A percentile compares a stretch with the other conserved stretches of the same genome.
phyloP scores from a whole-genome alignment of 2,888 invertebrate species.

The Sesia apiformis region DNA sequence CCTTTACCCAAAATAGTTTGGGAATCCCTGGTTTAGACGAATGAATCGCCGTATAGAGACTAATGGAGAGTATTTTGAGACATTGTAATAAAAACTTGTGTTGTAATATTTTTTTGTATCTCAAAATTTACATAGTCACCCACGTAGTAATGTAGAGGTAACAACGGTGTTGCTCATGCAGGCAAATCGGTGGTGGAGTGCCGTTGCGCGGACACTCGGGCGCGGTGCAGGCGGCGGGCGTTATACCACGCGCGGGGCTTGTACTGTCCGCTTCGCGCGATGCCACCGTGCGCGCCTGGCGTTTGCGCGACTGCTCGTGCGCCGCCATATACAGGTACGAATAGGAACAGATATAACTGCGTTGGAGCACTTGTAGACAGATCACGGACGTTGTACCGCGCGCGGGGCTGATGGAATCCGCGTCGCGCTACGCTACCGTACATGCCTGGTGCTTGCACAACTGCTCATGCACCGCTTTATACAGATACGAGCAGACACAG shows the following conservation, averaged over 20 bases:
- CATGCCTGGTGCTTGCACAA: constrained; percentile 83
- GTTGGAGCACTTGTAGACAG: too few relatives aligned
- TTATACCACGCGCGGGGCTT: constrained; percentile 74
- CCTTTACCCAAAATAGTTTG: too few relatives aligned
- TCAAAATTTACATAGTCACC: too few relatives aligned
- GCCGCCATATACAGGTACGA: constrained; percentile 79
- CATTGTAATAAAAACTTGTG: too few relatives aligned
- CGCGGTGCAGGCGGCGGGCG: constrained; percentile 80
- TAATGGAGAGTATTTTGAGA: too few relatives aligned
- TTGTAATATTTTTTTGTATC: too few relatives aligned
- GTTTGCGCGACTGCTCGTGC: constrained; percentile 79
- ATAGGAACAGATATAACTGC: too few relatives aligned
- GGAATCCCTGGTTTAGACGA: too few relatives aligned
- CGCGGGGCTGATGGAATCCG: constrained; percentile 80
- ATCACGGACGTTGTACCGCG: constrained; percentile 49
- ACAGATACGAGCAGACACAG: constrained; percentile 56
- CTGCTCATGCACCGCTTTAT: constrained; percentile 80
- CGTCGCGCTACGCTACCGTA: constrained; percentile 85
- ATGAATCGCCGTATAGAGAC: too few relatives aligned
- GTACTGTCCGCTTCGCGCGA: constrained; percentile 86
- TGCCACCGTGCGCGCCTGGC: constrained; percentile 84
- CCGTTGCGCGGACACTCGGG: constrained; percentile 83
- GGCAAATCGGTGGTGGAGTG: constrained; percentile 75
- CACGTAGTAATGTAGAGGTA: too few relatives aligned
- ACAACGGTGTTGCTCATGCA: constrained; percentile 12